Conservation (phyloP, 2,113 vertebrate genomes). For the Acrocephalus arundinaceus region DNA sequence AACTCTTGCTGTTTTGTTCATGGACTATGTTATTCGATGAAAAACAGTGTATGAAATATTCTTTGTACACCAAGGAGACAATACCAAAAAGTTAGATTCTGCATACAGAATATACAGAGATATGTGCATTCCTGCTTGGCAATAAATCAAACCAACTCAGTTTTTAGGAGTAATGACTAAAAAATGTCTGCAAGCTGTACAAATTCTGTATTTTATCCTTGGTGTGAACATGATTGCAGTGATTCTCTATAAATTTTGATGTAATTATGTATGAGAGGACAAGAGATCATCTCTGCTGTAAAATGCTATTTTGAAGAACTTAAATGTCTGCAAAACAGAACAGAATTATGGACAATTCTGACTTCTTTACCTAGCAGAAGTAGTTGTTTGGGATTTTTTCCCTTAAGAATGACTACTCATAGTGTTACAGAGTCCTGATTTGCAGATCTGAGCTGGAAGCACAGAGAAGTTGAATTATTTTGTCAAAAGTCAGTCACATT, state of each 20-base stretch:
- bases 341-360: neutral
- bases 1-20: neutral
- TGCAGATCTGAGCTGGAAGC: neutral
- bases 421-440: neutral
- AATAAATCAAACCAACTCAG: neutral
- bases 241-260: neutral
- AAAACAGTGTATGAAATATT: neutral
- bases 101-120: neutral
- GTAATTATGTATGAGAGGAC: neutral
- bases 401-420: neutral
- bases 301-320: neutral
- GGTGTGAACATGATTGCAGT: rapidly evolving
- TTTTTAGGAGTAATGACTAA: neutral
- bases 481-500: neutral
- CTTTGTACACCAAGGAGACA: neutral
- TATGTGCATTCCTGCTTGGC: neutral
- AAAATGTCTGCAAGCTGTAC: neutral
- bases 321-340: neutral
- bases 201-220: neutral
- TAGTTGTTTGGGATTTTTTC: neutral
- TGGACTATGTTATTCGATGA: neutral
- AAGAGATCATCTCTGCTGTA: neutral
- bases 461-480: neutral
- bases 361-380: neutral
- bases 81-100: neutral